A percentile compares a stretch with the other conserved stretches of the same genome.
These are phyloP conservation scores for Eupsilia transversa DNA, from an alignment of 2,888 invertebrate genomes.

Conservation along the genomic window DNA sequence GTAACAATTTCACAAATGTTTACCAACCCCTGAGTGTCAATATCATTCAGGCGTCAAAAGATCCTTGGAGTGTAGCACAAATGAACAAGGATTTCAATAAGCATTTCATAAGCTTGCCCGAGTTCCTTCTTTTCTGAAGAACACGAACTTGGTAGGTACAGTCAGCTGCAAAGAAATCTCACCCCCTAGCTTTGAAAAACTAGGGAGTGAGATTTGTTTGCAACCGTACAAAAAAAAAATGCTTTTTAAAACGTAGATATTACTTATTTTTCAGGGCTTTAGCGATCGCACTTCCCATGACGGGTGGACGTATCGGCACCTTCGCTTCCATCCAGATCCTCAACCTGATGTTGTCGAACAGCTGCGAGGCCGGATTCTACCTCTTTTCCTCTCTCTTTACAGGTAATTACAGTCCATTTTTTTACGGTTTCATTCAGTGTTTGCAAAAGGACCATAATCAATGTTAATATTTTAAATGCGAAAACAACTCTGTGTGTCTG, in stretches of 20 bases:
- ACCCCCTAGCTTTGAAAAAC: too few species aligned
- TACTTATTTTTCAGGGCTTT: slow-evolving; percentile 85
- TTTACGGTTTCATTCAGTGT: neutral
- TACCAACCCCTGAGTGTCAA: too few species aligned
- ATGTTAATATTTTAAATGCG: neutral
- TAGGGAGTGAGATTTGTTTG: too few species aligned
- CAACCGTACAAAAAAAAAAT: too few species aligned
- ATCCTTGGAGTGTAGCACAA: neutral
- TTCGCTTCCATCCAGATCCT: slow-evolving; percentile 91
- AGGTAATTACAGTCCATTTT: slow-evolving; percentile 68
- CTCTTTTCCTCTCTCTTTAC: slow-evolving; percentile 86
- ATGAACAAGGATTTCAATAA: neutral
- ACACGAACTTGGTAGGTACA: neutral
- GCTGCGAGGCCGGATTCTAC: slow-evolving; percentile 91
- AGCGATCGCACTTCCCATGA: slow-evolving; percentile 90
- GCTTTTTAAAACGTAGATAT: neutral
- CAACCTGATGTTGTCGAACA: slow-evolving; percentile 90
- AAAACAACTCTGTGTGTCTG: neutral
- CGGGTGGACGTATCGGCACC: slow-evolving; percentile 90
- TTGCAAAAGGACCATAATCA: neutral
- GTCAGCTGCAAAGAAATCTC: too few species aligned
- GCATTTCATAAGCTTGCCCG: neutral
- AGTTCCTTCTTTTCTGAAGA: neutral
- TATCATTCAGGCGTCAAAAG: neutral
- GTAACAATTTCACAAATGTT: neutral